Evolutionary conservation across 2,797 vertebrate species (phyloP), one percentile per base, ranked within the genome.

Genomic region (Hoplostethus mediterraneus): DNA sequence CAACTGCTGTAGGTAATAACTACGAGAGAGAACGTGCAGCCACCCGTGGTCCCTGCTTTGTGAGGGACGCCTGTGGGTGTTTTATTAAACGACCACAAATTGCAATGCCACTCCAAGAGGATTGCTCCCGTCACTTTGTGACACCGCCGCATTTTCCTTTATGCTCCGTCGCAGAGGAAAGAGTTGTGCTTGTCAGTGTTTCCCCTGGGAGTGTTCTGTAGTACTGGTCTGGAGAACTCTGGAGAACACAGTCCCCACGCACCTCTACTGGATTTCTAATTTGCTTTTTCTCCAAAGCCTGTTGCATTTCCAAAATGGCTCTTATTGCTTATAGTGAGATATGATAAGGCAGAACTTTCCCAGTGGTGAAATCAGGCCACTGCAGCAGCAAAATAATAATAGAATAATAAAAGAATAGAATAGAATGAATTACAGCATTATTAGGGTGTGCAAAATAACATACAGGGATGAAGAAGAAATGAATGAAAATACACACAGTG

Each of bases 1-100:
- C 75, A 54, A 65, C 79, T 60, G 49, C 66, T 80, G 47, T 76
- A 36, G 6, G 76, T 75, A 64, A 76, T 84, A 84, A 88, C 78
- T 67, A 72, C 62, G 30, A 33, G 40, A 51, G 42, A 70, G 53
- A 80, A 25, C 60, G 59, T 59, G 54, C 63, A 71, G 53, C 66
- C 74, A 21, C 12, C 47, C 13, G 16, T 31, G 21, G 47, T 45
- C 52, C 51, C 48, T 21, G 33, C 31, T 59, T 78, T 44, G 16
- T 53, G 36, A 47, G 51, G 54, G 52, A 66, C 45, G 42, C 53
- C 71, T 61, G 64, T 73, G 65, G 68, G 63, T 60, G 51, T 80
- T 76, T 78, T 75, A 75, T 81, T 66, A 76, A 82, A 82, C 56
- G 63, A 45, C 55, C 52, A 52, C 64, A 79, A 72, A 75, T 71